phyloP scores from a whole-genome alignment of 1,140 invertebrate species.

The Drosophila prosaltans region DNA sequence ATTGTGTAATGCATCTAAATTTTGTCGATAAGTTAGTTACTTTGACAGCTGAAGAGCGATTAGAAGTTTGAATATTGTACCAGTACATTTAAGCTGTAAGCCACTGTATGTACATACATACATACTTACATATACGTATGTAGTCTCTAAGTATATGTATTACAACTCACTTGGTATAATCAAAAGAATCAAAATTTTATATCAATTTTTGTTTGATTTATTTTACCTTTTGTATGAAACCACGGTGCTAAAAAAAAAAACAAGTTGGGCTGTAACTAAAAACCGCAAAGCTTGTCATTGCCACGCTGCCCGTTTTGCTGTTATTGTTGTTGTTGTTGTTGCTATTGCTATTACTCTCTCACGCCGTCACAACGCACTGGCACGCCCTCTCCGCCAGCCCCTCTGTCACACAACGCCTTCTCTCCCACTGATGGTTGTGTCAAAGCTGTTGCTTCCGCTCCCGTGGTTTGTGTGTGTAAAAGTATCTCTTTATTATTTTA shows the following conservation, averaged over 20 bases:
- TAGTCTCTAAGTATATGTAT: too few relatives aligned
- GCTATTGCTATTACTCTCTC: conserved; percentile 1
- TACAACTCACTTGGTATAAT: too few relatives aligned
- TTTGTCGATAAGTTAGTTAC: too few relatives aligned
- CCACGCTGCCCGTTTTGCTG: conserved; percentile 16
- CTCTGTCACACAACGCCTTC: conserved; percentile 2
- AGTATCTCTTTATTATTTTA: conserved; percentile 58
- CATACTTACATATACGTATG: too few relatives aligned
- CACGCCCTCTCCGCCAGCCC: conserved; percentile 35
- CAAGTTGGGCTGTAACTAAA: conserved; percentile 75
- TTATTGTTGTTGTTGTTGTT: neutral
- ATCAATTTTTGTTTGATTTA: neutral
- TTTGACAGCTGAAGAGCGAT: too few relatives aligned
- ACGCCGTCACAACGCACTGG: conserved; percentile 28
- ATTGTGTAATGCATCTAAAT: too few relatives aligned
- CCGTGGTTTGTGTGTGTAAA: conserved; percentile 59
- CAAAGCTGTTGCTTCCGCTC: conserved; percentile 76
- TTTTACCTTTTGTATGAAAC: conserved; percentile 13
- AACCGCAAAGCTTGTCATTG: conserved; percentile 74
- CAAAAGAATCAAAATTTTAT: too few relatives aligned
- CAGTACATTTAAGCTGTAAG: too few relatives aligned
- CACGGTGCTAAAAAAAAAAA: conserved; percentile 48
- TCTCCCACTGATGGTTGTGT: conserved; percentile 26
- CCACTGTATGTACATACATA: too few relatives aligned
- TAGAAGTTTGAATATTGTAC: too few relatives aligned